Evolutionary conservation across 2,888 invertebrate genomes (phyloP).

Genomic region (Melieria crassipennis): DNA sequence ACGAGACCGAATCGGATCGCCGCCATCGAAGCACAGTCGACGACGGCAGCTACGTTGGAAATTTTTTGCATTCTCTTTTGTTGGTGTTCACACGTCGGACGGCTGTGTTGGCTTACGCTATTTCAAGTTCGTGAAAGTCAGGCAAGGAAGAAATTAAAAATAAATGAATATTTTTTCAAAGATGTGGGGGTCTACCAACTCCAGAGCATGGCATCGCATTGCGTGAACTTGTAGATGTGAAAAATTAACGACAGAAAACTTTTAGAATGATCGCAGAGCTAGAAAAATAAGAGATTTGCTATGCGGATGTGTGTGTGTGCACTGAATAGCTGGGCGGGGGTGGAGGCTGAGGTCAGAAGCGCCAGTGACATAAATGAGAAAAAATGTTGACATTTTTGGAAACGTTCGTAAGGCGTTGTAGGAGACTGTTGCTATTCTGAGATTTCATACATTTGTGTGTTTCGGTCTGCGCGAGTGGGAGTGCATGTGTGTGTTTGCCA

Average conservation of each 20-base stretch:
- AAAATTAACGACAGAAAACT: no score
- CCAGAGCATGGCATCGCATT: no score
- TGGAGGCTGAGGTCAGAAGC: no score
- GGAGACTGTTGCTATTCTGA: conserved; percentile 18
- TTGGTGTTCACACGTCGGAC: conserved; percentile 42
- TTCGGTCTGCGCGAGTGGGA: neutral
- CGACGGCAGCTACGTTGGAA: neutral
- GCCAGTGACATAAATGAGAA: neutral
- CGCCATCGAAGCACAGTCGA: neutral
- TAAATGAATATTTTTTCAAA: conserved; percentile 25
- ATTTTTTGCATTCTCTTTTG: conserved; percentile 42
- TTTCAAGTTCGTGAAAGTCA: no score
- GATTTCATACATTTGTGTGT: neutral
- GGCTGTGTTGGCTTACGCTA: conserved; percentile 40
- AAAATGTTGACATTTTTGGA: conserved; percentile 16
- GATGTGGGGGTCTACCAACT: neutral
- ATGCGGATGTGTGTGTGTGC: no score
- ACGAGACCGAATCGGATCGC: conserved; percentile 5
- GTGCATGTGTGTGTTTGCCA: neutral
- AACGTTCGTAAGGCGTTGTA: neutral
- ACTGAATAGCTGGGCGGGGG: no score
- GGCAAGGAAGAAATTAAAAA: conserved; percentile 37
- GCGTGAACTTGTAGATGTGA: no score
- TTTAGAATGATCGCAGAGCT: no score
- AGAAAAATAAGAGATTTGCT: no score